Conservation (phyloP, 2,113 vertebrate genomes). For the Panthera uncia region DNA sequence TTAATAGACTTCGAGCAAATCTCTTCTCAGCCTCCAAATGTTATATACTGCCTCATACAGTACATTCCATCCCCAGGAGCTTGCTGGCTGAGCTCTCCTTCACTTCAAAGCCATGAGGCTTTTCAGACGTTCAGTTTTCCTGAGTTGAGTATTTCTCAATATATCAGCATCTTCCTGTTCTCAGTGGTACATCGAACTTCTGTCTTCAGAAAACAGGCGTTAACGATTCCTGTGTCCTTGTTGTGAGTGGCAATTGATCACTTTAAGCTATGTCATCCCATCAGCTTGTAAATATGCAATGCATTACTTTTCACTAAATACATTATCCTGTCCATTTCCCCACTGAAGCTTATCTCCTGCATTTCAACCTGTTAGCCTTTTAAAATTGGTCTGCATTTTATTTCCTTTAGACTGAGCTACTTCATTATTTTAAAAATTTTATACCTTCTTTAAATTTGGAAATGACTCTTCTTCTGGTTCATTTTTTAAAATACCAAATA, state of each 20-base stretch:
- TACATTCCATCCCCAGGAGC: accelerated
- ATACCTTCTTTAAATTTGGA: background rate
- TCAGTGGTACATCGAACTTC: background rate
- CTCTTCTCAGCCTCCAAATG: background rate
- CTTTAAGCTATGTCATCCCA: background rate
- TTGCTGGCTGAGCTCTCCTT: background rate
- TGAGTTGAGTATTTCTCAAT: background rate
- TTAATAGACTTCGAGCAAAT: background rate
- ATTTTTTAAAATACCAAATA: background rate
- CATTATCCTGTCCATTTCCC: background rate
- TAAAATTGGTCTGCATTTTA: background rate
- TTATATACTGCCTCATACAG: background rate
- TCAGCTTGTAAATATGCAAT: conserved; percentile 40
- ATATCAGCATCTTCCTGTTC: background rate
- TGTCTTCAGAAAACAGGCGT: background rate
- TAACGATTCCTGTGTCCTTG: conserved; percentile 16
- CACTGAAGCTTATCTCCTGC: background rate
- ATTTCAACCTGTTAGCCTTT: background rate
- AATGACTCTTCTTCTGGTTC: background rate
- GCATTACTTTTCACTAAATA: background rate
- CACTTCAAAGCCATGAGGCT: background rate
- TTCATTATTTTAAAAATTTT: background rate
- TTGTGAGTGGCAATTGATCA: conserved; percentile 13
- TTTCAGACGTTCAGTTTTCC: too few species aligned
- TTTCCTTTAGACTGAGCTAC: background rate